Percentiles rank a stretch among this genome's conserved stretches.
Conservation (phyloP, 2,113 vertebrate species). For the Bothrops jararaca region DNA sequence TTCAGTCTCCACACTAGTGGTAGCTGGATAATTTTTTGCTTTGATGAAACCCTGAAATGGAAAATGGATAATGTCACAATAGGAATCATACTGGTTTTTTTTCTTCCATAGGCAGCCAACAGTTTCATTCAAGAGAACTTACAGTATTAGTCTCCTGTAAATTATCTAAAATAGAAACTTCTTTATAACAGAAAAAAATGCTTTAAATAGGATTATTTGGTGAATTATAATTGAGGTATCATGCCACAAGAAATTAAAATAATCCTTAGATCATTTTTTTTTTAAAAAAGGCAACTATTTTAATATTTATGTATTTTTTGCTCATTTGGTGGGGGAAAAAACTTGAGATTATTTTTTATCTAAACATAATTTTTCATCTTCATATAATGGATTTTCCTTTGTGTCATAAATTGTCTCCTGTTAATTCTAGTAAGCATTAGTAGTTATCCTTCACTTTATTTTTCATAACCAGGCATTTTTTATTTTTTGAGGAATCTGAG, state of each 20-base stretch:
- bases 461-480: neutral
- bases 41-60: conserved; percentile 77
- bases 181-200: neutral
- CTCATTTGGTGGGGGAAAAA: neutral
- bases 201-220: neutral
- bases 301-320: neutral
- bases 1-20: conserved; percentile 75
- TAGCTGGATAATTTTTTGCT: conserved; percentile 79
- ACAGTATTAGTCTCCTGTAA: neutral
- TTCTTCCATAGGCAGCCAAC: neutral
- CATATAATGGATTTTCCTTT: neutral
- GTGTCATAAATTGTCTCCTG: neutral
- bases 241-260: neutral
- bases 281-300: neutral
- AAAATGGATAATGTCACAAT: neutral
- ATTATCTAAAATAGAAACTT: neutral
- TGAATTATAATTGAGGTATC: neutral
- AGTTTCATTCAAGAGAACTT: neutral
- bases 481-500: neutral
- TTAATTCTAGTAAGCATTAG: neutral
- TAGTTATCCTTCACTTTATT: neutral
- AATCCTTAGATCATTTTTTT: neutral
- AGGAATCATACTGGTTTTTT: neutral
- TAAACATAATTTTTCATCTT: neutral
- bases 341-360: neutral